Evolutionary conservation across 2,888 invertebrate genomes (phyloP), one percentile per base, ranked within the genome.

Genomic region (Drosophila mettleri): DNA sequence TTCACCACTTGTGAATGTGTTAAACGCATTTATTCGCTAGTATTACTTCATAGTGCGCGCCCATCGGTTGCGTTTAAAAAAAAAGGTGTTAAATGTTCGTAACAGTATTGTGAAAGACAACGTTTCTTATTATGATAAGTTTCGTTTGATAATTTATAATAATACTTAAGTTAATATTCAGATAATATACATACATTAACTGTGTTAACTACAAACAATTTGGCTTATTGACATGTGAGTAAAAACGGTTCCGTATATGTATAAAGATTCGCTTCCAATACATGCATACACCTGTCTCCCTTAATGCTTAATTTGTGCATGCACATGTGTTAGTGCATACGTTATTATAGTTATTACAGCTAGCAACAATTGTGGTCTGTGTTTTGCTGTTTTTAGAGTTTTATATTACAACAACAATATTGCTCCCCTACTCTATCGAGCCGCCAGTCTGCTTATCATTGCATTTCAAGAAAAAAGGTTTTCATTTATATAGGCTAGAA

Each of bases 21-120:
- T 43, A 63, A 33, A 64, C 58, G 59, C 65, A 22, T 69, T 49
- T 58, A 72, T 74, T 65, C 49, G 69, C 65, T 66, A 87, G 88
- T 85, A 86, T 82, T 82, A 85, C 63, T 86, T 78, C 66, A 69
- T 57, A 41, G 66, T 55, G 76, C 71, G 69, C 59, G 65, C 62
- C 39, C 41, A 60, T 54, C 57, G 74, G 77, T 58, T 74, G 71
- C 62, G 64, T 65, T 75, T 73, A 58, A 34, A 38, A 60, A 74
- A 51, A 58, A 61, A 58, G 61, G 45, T 64, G 6, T 9, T 52
- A 31, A 14, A 20, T 29, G 38, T 33, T 12, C 43, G 55, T 38
- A 46, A 55, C 31, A 7, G 34, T 38, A 48, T 43, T 46, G 38
- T 51, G 16, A 43, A 39, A 20, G 14, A 34, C 61, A 57, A 39